phyloP scores from a whole-genome alignment of 2,888 invertebrate genomes.

The Brachypalpus laphriformis region DNA sequence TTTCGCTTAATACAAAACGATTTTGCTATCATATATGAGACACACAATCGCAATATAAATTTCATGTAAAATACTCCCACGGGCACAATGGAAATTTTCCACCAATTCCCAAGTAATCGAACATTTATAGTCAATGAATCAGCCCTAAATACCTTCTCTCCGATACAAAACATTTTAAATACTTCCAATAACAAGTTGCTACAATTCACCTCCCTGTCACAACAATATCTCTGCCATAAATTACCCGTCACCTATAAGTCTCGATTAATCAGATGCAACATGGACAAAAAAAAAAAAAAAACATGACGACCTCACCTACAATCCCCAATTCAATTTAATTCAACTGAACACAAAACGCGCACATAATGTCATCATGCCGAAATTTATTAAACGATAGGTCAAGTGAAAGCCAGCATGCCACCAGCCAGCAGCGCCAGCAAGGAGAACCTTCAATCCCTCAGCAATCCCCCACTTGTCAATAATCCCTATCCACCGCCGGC shows the following conservation, averaged over 20 bases:
- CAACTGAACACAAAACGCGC: conserved; percentile 65
- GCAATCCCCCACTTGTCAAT: conserved; percentile 62
- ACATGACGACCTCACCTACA: conserved; percentile 73
- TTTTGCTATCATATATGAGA: too few relatives aligned
- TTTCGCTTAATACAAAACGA: too few relatives aligned
- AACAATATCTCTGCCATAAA: conserved; percentile 63
- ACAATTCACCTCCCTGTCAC: conserved; percentile 68
- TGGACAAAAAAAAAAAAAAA: too few relatives aligned
- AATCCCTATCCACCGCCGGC: conserved; percentile 21
- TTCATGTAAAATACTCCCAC: background rate
- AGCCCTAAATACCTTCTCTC: conserved; percentile 41
- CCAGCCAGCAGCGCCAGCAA: conserved; percentile 16
- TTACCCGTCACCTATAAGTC: conserved; percentile 66
- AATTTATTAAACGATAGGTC: conserved; percentile 74
- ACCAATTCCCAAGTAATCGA: background rate
- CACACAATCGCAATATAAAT: too few relatives aligned
- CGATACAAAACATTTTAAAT: conserved; percentile 28
- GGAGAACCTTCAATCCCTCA: conserved; percentile 63
- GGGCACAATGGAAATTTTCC: background rate
- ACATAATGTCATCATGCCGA: conserved; percentile 69
- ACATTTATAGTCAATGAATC: conserved; percentile 36
- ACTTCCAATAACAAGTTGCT: conserved; percentile 64
- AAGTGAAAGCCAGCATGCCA: conserved; percentile 69
- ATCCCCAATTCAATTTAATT: conserved; percentile 64
- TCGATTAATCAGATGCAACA: conserved; percentile 71